These are phyloP conservation scores for Pterocles gutturalis DNA, from an alignment of 2,113 vertebrate genomes.

Conservation along the genomic window DNA sequence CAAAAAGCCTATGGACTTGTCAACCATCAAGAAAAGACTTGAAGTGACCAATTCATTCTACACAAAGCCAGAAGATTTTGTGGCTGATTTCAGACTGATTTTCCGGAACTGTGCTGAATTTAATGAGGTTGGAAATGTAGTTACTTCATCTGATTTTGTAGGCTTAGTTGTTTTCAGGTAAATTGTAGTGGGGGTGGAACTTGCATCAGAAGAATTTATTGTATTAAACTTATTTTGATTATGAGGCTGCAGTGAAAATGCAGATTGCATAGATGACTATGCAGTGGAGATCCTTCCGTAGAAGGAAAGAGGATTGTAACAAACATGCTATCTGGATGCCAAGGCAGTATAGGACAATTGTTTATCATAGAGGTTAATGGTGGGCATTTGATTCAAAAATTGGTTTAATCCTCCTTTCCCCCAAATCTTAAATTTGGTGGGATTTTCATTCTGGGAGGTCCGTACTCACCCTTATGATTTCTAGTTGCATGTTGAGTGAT, in stretches of 20 bases:
- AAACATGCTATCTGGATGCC: background rate
- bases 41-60: slow-evolving; percentile 75
- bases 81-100: slow-evolving; percentile 82
- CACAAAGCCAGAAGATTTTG: slow-evolving; percentile 80
- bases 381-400: background rate
- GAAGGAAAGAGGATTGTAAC: background rate
- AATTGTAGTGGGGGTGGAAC: background rate
- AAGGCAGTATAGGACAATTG: background rate
- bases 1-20: slow-evolving; percentile 86
- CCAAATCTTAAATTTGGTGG: background rate
- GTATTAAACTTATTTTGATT: background rate
- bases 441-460: background rate
- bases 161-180: background rate
- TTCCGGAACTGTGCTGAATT: slow-evolving; percentile 86
- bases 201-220: background rate
- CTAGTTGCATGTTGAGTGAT: background rate
- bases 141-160: background rate
- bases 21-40: slow-evolving; percentile 83
- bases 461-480: background rate
- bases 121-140: slow-evolving; percentile 79
- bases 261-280: background rate
- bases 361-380: background rate
- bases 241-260: background rate
- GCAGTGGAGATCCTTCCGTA: background rate
- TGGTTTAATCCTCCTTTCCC: background rate